A percentile compares a stretch with the other conserved stretches of the same genome.
phyloP scores from a whole-genome alignment of 2,888 invertebrate species.

The Tachina fera region DNA sequence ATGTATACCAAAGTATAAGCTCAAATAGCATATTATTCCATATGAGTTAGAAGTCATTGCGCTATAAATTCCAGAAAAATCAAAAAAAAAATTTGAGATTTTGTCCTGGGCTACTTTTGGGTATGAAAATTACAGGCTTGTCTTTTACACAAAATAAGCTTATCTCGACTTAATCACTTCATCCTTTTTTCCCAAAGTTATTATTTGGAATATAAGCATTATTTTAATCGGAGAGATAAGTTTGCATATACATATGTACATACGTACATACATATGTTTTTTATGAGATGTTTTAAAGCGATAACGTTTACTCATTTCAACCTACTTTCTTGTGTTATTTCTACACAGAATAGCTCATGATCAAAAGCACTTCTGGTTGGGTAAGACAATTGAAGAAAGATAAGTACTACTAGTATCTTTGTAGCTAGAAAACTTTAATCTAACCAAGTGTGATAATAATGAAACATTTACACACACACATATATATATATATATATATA shows the following conservation, averaged over 20 bases:
- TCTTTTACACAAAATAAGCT: too few species aligned
- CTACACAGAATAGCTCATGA: slow-evolving; percentile 41
- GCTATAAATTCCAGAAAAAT: too few species aligned
- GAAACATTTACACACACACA: slow-evolving; percentile 6
- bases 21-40: too few species aligned
- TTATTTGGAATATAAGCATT: not conserved
- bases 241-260: not conserved
- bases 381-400: slow-evolving; percentile 45
- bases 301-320: slow-evolving; percentile 32
- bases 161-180: too few species aligned
- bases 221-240: slow-evolving; percentile 32
- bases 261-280: not conserved
- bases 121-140: too few species aligned
- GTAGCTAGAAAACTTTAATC: slow-evolving; percentile 55
- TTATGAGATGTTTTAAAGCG: slow-evolving; percentile 37
- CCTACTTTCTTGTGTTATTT: slow-evolving; percentile 64
- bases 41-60: too few species aligned
- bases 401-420: slow-evolving; percentile 28
- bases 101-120: too few species aligned
- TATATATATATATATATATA: too few species aligned
- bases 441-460: slow-evolving; percentile 66
- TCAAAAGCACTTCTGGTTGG: slow-evolving; percentile 27
- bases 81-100: too few species aligned
- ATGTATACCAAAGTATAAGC: too few species aligned
- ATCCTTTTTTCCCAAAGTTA: not conserved